Percentiles rank a stretch among this genome's conserved stretches.
Conservation (phyloP, 2,797 vertebrate species). For the Poeciliopsis gracilis region DNA sequence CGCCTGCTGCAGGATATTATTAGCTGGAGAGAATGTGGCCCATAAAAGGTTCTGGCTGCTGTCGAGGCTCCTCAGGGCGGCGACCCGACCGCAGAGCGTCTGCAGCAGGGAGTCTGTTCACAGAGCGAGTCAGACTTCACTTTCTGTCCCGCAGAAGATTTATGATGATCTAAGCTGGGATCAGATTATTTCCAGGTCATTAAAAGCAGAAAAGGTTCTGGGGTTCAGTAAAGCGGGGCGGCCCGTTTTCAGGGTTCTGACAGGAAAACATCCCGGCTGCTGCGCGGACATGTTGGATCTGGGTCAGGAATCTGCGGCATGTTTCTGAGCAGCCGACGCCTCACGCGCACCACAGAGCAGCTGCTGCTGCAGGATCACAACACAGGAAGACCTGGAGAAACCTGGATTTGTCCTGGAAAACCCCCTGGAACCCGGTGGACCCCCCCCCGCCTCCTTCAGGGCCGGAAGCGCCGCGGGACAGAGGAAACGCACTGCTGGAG, state of each 20-base stretch:
- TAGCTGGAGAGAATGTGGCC: slow-evolving; percentile 69
- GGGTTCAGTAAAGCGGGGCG: neutral
- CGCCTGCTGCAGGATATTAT: slow-evolving; percentile 62
- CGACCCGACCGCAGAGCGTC: neutral
- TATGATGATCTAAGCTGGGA: neutral
- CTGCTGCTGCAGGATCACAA: neutral
- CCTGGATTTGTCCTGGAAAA: neutral
- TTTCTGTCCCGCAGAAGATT: neutral
- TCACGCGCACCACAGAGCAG: neutral
- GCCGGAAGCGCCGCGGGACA: neutral
- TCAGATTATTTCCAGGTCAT: neutral
- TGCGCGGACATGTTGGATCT: slow-evolving; percentile 51
- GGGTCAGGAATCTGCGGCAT: slow-evolving; percentile 76
- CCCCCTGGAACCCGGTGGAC: no score
- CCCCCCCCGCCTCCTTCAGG: neutral
- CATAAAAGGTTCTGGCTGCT: slow-evolving; percentile 74
- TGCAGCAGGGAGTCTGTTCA: neutral
- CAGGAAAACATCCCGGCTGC: neutral
- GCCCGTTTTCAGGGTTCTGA: neutral
- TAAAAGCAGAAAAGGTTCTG: neutral
- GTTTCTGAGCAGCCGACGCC: slow-evolving; percentile 16
- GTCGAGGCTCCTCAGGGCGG: slow-evolving; percentile 45
- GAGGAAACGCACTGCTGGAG: neutral
- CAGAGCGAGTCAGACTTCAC: neutral
- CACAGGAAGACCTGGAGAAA: no score